phyloP scores from a whole-genome alignment of 2,113 vertebrate species.

The Hyaena hyaena region DNA sequence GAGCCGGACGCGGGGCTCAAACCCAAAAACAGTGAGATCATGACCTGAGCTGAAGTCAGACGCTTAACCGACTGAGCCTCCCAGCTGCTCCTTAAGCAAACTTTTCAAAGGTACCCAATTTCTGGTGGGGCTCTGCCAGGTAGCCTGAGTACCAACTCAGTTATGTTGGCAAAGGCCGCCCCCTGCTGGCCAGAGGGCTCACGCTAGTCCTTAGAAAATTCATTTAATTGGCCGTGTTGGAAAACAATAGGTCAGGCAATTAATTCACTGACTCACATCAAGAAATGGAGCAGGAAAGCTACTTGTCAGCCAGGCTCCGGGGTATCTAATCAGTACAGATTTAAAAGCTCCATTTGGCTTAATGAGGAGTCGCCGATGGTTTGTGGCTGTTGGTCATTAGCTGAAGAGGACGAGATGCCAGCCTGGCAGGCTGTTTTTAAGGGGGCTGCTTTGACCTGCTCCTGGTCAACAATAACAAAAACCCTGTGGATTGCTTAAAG shows the following conservation, averaged over 20 bases:
- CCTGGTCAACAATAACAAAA: background rate
- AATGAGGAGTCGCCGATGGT: background rate
- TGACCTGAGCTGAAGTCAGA: too few relatives aligned
- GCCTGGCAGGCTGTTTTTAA: background rate
- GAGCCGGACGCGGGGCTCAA: too few relatives aligned
- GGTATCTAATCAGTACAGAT: slow-evolving; percentile 33
- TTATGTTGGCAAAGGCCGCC: slow-evolving; percentile 51
- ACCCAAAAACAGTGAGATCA: too few relatives aligned
- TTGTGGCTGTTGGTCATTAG: slow-evolving; percentile 25
- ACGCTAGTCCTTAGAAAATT: background rate
- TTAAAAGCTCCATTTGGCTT: background rate
- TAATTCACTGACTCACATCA: slow-evolving; percentile 26
- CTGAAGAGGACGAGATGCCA: background rate
- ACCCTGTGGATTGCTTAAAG: background rate
- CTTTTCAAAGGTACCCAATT: background rate
- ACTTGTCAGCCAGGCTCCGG: background rate
- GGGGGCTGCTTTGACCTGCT: background rate
- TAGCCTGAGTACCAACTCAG: background rate
- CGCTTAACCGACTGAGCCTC: too few relatives aligned
- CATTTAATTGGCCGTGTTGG: background rate
- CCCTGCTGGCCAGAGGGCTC: slow-evolving; percentile 45
- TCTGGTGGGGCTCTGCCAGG: background rate
- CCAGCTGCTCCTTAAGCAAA: background rate
- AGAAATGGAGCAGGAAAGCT: slow-evolving; percentile 12
- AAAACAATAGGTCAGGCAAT: slow-evolving; percentile 49